Base-by-base conservation (phyloP, 2,113 vertebrate genomes). In the Alethe castanea region DNA sequence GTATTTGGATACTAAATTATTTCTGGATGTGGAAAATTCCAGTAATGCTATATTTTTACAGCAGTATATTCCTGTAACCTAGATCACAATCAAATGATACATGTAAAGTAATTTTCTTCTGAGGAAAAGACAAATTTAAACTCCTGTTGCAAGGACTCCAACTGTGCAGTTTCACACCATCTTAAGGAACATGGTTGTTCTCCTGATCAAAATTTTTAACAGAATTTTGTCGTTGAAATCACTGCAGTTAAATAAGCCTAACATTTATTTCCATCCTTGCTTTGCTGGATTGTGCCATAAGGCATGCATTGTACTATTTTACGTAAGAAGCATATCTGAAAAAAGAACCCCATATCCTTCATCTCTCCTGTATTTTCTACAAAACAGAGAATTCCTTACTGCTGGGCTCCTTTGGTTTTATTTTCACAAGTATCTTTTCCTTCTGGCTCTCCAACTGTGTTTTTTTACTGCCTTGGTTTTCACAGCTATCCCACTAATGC, bases 21-120 rank as follows among this genome's bases (percentile, higher is more conserved):
- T 93, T 96, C 85, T 67, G 26, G 59, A 80, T 23, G 38, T 90
- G 93, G 92, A 93, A 96, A 96, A 95, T 94, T 95, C 90, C 93
- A 83, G 76, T 71, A 88, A 82, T 85, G 59, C 76, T 95, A 26
- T 92, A 84, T 81, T 97, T 93, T 90, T 90, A 88, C 40, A 90
- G 82, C 82, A 92, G 40, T 71, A 76, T 92, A 64, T 83, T 86
- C 92, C 81, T 86, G 56, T 76, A 91, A 87, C 40, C 78, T 91
- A 85, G 56, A 91, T 70, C 9, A 22, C 64, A 91, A 81, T 66
- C 40, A 88, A 92, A 48, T 1, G 9, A 94, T 57, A 73, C 42
- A 76, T 67, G 67, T 74, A 64, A 82, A 77, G 42, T 52, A 3
- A 5, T 82, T 59, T 60, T 87, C 56, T 89, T 70, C 36, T 70